Evolutionary conservation across 2,113 vertebrate species (phyloP), one percentile per base, ranked within the genome.

Genomic region (Malurus elegans): DNA sequence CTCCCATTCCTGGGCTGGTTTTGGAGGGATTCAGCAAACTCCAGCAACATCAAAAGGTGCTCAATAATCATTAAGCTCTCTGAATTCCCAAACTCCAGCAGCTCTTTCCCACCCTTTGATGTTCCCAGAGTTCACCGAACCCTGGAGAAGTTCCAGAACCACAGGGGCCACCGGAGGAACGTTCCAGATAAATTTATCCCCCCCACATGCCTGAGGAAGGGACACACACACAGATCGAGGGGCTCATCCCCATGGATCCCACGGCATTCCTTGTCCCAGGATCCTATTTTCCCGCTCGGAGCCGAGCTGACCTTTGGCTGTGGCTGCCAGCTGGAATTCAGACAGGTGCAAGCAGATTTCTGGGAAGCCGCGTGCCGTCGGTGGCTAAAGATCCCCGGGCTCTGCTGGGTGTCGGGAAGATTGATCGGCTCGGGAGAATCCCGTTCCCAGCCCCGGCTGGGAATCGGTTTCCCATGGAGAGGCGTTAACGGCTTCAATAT

Each of bases 251-350:
- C 4, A 26, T 1, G 47, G 47, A n/a, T 4, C 5, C 57, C 2
- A 96, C 93, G 97, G 97, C 96, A 95, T 97, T 97, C 97, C 98
- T 97, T 92, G 92, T 98, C 96, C 98, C 86, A 56, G 96, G 96
- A 97, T 98, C 98, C 97, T 98, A 97, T 98, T 98, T 98, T 98
- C 98, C 98, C 98, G 98, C 98, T 88, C 81, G 31, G 84, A 87
- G 98, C 95, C 91, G 98, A 98, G 91, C 92, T 80, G 98, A 98
- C 98, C 98, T 98, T 98, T 96, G 97, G 96, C 95, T 79, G 20
- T 61, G 92, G 90, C 95, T 92, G 97, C 97, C 98, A 98, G 98
- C 98, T 98, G 97, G 98, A 96, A 97, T 97, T 97, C 95, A 97
- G 98, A 98, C 96, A 94, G 98, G 98, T 96, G 97, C 97, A 93